Evolutionary conservation across 2,888 invertebrate species (phyloP).

Genomic region (Biston betularia): DNA sequence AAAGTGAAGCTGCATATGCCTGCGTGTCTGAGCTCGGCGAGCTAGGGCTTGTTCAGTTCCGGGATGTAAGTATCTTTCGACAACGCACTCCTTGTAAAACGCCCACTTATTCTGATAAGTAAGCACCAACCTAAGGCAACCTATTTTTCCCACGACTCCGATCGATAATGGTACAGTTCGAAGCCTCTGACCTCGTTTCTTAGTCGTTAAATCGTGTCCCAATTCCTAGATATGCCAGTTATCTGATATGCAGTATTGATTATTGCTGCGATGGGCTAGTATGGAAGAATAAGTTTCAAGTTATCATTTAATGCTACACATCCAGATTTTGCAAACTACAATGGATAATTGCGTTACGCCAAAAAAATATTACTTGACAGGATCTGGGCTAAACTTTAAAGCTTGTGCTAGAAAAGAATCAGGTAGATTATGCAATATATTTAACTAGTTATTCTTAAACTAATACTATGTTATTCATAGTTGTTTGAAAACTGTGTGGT

Average conservation of each 20-base stretch:
- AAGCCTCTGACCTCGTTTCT: conserved; percentile 65
- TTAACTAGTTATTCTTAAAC: too few relatives aligned
- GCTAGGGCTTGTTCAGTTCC: conserved; percentile 98
- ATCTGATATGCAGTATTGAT: conserved; percentile 44
- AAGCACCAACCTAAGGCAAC: background rate
- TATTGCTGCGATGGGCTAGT: conserved; percentile 31
- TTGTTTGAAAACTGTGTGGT: too few relatives aligned
- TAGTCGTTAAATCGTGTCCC: conserved; percentile 48
- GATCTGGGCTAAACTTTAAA: too few relatives aligned
- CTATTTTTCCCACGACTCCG: conserved; percentile 9
- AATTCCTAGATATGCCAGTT: conserved; percentile 46
- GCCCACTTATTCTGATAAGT: conserved; percentile 39
- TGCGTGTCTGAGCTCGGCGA: conserved; percentile 99
- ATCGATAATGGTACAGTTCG: conserved; percentile 34
- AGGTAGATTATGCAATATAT: too few relatives aligned
- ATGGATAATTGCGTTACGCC: background rate
- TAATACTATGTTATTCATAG: too few relatives aligned
- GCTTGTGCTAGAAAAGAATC: too few relatives aligned
- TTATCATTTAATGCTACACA: conserved; percentile 1
- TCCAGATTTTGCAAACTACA: background rate
- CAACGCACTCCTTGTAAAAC: conserved; percentile 44
- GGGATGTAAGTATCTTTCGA: conserved; percentile 90
- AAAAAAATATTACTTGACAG: too few relatives aligned
- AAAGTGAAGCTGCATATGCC: conserved; percentile 99
- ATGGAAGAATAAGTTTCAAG: background rate